Evolutionary conservation across 2,113 vertebrate genomes (phyloP).

Genomic region (Riparia riparia): DNA sequence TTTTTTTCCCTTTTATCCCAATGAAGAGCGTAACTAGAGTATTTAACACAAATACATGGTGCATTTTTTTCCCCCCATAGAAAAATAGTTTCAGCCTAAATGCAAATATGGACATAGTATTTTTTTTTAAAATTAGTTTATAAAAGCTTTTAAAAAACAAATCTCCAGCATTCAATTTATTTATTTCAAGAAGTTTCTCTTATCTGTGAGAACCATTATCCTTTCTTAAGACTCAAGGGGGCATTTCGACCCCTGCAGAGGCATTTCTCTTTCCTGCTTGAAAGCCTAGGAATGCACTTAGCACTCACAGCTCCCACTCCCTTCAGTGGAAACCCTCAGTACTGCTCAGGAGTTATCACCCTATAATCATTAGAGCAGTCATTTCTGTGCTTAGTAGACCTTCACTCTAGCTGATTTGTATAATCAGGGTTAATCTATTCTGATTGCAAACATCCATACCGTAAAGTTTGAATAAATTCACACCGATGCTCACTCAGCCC

Average conservation of each 20-base stretch:
- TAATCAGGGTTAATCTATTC: slow-evolving; percentile 58
- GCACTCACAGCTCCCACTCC: neutral
- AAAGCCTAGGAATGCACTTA: slow-evolving; percentile 5
- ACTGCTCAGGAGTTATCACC: slow-evolving; percentile 1
- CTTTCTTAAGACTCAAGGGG: neutral
- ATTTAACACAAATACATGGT: slow-evolving; percentile 33
- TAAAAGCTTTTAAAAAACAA: neutral
- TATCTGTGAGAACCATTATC: neutral
- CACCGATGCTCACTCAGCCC: neutral
- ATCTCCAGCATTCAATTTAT: neutral
- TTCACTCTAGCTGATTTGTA: slow-evolving; percentile 46
- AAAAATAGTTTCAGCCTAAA: slow-evolving; percentile 13
- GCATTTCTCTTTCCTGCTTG: neutral
- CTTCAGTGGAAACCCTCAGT: neutral
- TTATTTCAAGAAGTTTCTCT: slow-evolving; percentile 4
- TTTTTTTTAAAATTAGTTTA: slow-evolving; percentile 7
- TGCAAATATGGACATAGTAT: neutral
- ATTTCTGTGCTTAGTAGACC: slow-evolving; percentile 55
- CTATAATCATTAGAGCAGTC: slow-evolving; percentile 32
- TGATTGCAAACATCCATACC: slow-evolving; percentile 34
- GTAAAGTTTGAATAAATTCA: slow-evolving; percentile 22
- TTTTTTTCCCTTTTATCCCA: slow-evolving; percentile 77
- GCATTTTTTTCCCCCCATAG: neutral
- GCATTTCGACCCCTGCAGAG: neutral
- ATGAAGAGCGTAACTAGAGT: slow-evolving; percentile 57